Percentiles rank a stretch among this genome's conserved stretches.
Evolutionary conservation across 1,140 invertebrate genomes (phyloP).

Genomic region (Lysiphlebus fabarum): DNA sequence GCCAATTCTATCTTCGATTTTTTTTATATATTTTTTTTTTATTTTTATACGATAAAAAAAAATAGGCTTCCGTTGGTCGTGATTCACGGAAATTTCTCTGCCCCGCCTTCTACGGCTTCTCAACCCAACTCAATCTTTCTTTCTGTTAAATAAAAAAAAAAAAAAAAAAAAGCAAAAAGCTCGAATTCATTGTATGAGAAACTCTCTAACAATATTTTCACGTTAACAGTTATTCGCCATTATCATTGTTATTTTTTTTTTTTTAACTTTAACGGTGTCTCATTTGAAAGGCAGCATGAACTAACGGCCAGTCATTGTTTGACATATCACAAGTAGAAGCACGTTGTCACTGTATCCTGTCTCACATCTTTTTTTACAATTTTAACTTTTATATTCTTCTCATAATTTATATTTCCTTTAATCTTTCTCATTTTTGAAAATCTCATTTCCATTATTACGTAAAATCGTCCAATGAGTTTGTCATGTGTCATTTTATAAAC

Average conservation of each 20-base stretch:
- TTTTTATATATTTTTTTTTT: neutral
- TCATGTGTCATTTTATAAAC: too few species aligned
- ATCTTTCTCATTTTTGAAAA: too few species aligned
- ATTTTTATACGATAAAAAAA: too few species aligned
- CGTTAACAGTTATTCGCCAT: neutral
- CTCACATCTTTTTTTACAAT: conserved; percentile 11
- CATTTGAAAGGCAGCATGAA: conserved; percentile 23
- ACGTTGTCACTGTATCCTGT: conserved; percentile 30
- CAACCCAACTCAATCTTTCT: too few species aligned
- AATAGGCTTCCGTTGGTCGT: too few species aligned
- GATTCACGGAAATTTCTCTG: too few species aligned
- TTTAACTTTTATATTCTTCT: conserved; percentile 3
- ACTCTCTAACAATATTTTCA: neutral
- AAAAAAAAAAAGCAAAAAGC: neutral
- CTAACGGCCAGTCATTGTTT: conserved; percentile 28
- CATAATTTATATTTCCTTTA: neutral
- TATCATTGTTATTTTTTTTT: neutral
- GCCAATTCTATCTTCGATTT: conserved; percentile 8
- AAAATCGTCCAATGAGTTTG: too few species aligned
- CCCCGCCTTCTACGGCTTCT: too few species aligned
- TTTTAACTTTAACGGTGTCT: conserved; percentile 1
- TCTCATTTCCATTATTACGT: neutral
- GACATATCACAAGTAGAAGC: conserved; percentile 29
- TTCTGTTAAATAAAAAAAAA: neutral
- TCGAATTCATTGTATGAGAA: neutral